phyloP scores from a whole-genome alignment of 2,113 vertebrate genomes.

The Siniperca chuatsi region DNA sequence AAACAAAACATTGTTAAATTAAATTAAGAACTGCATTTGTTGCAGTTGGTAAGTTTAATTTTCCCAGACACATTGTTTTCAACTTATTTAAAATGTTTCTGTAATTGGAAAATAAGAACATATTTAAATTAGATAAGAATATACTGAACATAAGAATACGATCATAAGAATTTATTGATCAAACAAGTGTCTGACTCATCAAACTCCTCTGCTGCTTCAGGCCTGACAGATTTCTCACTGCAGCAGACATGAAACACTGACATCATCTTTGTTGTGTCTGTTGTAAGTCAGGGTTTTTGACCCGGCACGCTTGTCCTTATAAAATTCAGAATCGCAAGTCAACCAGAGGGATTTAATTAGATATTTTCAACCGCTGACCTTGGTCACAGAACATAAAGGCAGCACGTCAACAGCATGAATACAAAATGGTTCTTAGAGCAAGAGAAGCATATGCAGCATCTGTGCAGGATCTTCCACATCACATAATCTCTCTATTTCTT shows the following conservation, averaged over 20 bases:
- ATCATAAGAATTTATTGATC: slow-evolving; percentile 10
- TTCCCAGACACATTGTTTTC: not conserved
- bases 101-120: not conserved
- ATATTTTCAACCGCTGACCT: slow-evolving; percentile 61
- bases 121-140: not conserved
- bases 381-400: slow-evolving; percentile 61
- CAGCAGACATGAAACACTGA: slow-evolving; percentile 41
- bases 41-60: not conserved
- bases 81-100: not conserved
- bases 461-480: slow-evolving; percentile 50
- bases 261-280: slow-evolving; percentile 42
- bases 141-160: not conserved
- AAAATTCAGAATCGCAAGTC: slow-evolving; percentile 45
- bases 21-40: not conserved
- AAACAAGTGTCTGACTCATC: not conserved
- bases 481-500: slow-evolving; percentile 53
- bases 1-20: not conserved
- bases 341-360: slow-evolving; percentile 57
- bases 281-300: slow-evolving; percentile 35
- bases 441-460: slow-evolving; percentile 39
- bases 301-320: slow-evolving; percentile 24
- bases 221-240: not conserved
- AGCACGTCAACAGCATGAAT: slow-evolving; percentile 46
- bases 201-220: slow-evolving; percentile 8
- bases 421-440: slow-evolving; percentile 42